A percentile compares a stretch with the other conserved stretches of the same genome.
These are phyloP conservation scores for Polyergus mexicanus DNA, from an alignment of 1,140 invertebrate species.

Conservation along the genomic window DNA sequence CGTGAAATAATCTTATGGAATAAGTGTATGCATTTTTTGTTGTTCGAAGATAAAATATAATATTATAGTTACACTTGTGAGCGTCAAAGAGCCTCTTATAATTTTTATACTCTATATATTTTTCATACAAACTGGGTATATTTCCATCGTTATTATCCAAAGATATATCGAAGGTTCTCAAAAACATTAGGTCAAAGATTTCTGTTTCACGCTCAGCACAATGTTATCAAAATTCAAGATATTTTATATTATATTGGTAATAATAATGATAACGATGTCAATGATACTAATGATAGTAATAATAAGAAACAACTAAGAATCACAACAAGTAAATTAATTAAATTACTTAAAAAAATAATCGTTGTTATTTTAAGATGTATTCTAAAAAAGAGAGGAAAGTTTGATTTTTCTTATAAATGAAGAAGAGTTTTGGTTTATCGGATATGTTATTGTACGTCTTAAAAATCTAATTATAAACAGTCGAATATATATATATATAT, in stretches of 20 bases:
- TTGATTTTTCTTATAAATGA: background rate
- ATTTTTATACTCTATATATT: background rate
- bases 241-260: slow-evolving; percentile 7
- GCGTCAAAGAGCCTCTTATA: background rate
- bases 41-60: slow-evolving; percentile 10
- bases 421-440: background rate
- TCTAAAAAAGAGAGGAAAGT: background rate
- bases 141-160: slow-evolving; percentile 23
- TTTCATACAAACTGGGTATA: slow-evolving; percentile 18
- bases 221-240: slow-evolving; percentile 55
- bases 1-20: background rate
- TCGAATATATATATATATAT: background rate
- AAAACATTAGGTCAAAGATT: slow-evolving; percentile 24
- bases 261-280: background rate
- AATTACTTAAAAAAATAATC: background rate
- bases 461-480: background rate
- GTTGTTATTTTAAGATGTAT: background rate
- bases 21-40: slow-evolving; percentile 11
- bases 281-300: background rate
- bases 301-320: background rate
- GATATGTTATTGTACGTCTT: background rate
- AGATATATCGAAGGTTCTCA: background rate
- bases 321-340: background rate
- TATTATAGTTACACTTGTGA: background rate
- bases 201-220: slow-evolving; percentile 6